These are phyloP conservation scores for Marmota monax DNA, from an alignment of 2,113 vertebrate species.

Conservation along the genomic window DNA sequence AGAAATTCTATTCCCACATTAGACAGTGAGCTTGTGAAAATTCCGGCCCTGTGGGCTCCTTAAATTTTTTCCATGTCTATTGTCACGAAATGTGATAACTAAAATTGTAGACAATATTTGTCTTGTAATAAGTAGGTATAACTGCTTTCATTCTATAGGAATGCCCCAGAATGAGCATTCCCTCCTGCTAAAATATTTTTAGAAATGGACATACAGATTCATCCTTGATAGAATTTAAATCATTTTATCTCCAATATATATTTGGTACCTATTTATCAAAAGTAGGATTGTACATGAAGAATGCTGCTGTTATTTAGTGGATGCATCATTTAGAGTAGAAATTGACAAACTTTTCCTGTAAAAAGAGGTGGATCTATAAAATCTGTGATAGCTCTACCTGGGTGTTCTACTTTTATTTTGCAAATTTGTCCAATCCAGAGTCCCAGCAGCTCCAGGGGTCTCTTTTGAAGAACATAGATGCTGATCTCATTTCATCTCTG, in stretches of 20 bases:
- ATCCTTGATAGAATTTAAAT: neutral
- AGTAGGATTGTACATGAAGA: fast-evolving
- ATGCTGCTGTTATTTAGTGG: neutral
- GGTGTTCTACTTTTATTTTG: too few relatives aligned
- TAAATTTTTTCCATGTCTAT: neutral
- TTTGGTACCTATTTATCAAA: neutral
- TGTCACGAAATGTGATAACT: too few relatives aligned
- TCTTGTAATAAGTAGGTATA: neutral
- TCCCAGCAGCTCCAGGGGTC: neutral
- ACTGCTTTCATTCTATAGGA: too few relatives aligned
- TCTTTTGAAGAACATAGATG: neutral
- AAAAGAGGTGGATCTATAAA: neutral
- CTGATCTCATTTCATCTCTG: neutral
- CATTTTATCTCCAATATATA: neutral
- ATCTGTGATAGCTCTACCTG: neutral
- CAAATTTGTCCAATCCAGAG: neutral
- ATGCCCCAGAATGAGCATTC: fast-evolving
- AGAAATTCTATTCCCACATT: neutral
- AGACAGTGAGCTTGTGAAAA: too few relatives aligned
- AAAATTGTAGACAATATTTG: neutral
- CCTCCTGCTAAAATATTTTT: neutral
- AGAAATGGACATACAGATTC: neutral
- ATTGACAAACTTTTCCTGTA: neutral
- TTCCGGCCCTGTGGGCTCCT: fast-evolving
- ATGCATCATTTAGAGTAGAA: neutral